Evolutionary conservation across 2,888 invertebrate species (phyloP).

Genomic region (Drosophila barbarae): DNA sequence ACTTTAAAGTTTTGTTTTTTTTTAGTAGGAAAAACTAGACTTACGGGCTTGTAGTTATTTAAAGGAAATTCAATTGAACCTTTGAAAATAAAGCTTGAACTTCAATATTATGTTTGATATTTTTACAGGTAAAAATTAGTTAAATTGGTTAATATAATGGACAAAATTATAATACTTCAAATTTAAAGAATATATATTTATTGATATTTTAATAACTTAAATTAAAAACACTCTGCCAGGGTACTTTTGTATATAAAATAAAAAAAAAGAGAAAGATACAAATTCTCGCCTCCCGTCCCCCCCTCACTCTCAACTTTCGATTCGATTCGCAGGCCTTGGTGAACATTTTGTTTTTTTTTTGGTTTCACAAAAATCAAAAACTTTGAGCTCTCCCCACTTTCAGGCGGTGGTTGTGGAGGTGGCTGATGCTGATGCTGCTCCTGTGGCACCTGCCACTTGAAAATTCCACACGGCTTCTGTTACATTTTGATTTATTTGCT

Average conservation of each 20-base stretch:
- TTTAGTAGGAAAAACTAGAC: not conserved
- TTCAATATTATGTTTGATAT: not conserved
- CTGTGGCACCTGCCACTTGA: constrained; percentile 64
- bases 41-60: too few relatives aligned
- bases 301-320: not conserved
- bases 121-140: too few relatives aligned
- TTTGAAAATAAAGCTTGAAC: too few relatives aligned
- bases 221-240: too few relatives aligned
- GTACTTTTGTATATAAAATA: not conserved
- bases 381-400: constrained; percentile 42
- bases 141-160: too few relatives aligned
- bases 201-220: too few relatives aligned
- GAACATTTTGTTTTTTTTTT: constrained; percentile 45
- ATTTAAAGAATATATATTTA: too few relatives aligned
- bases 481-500: constrained; percentile 73
- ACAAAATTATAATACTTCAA: too few relatives aligned
- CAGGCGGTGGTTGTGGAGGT: not conserved
- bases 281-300: not conserved
- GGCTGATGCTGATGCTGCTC: not conserved
- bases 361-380: constrained; percentile 61
- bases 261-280: constrained; percentile 4
- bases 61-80: not conserved
- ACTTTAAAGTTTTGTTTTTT: not conserved
- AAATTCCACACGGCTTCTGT: constrained; percentile 67
- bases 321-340: constrained; percentile 33